phyloP scores from a whole-genome alignment of 2,888 invertebrate species.

The Strigamia maritima region DNA sequence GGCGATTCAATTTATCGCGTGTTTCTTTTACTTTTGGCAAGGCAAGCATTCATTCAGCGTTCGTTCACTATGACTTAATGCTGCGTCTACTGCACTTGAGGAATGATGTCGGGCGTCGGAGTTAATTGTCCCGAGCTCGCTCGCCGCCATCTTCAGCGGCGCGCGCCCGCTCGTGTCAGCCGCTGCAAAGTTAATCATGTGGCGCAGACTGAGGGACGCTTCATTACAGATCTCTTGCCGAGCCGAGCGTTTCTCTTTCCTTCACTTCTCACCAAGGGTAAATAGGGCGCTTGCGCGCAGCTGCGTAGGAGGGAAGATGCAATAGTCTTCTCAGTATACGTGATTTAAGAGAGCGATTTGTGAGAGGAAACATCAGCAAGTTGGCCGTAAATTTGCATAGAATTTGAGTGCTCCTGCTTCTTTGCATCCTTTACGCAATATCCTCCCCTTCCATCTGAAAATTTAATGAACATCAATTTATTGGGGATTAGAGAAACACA shows the following conservation, averaged over 20 bases:
- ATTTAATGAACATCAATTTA: slow-evolving; percentile 10
- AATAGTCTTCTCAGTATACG: neutral
- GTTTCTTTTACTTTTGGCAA: slow-evolving; percentile 15
- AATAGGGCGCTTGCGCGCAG: slow-evolving; percentile 7
- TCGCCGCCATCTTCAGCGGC: slow-evolving; percentile 20
- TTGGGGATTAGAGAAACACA: slow-evolving; percentile 5
- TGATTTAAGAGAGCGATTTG: slow-evolving; percentile 37
- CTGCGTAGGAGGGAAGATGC: slow-evolving; percentile 14
- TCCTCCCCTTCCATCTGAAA: neutral
- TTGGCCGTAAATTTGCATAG: slow-evolving; percentile 36
- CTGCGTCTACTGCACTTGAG: neutral
- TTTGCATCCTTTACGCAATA: slow-evolving; percentile 6
- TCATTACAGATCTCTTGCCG: slow-evolving; percentile 34
- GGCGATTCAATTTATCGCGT: slow-evolving; percentile 10
- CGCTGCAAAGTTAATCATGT: slow-evolving; percentile 34
- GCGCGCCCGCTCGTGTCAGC: slow-evolving; percentile 26
- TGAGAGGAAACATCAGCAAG: slow-evolving; percentile 31
- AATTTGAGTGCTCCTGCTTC: slow-evolving; percentile 15
- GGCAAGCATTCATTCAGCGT: slow-evolving; percentile 10
- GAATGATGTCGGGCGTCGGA: slow-evolving; percentile 29
- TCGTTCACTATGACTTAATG: slow-evolving; percentile 10
- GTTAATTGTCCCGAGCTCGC: slow-evolving; percentile 27
- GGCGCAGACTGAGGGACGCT: slow-evolving; percentile 34
- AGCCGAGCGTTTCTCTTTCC: slow-evolving; percentile 9
- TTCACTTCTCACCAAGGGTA: slow-evolving; percentile 11